These are phyloP conservation scores for Xiphorhynchus elegans DNA, from an alignment of 2,113 vertebrate genomes.

Conservation along the genomic window DNA sequence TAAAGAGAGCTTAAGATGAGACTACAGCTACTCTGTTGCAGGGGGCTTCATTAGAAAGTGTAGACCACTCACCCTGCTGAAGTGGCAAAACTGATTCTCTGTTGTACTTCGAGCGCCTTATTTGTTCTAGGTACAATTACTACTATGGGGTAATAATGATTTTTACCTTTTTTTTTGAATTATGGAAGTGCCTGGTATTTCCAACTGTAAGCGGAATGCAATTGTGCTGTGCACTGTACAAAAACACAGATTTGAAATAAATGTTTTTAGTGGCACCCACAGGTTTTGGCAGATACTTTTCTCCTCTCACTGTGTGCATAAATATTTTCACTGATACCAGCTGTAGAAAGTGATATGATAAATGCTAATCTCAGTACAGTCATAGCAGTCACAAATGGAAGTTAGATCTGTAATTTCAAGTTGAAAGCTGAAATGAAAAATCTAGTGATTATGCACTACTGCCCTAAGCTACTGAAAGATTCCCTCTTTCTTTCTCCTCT, in stretches of 20 bases:
- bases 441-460: slow-evolving; percentile 54
- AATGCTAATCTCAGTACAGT: slow-evolving; percentile 65
- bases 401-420: slow-evolving; percentile 63
- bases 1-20: not conserved
- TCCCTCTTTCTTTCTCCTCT: slow-evolving; percentile 1
- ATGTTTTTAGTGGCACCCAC: slow-evolving; percentile 61
- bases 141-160: not conserved
- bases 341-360: slow-evolving; percentile 63
- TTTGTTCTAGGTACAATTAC: not conserved
- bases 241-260: slow-evolving; percentile 42
- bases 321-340: slow-evolving; percentile 68
- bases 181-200: not conserved
- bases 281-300: slow-evolving; percentile 64
- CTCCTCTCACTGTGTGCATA: slow-evolving; percentile 52
- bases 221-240: slow-evolving; percentile 9
- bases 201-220: not conserved
- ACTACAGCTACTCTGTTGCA: not conserved
- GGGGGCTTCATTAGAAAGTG: not conserved
- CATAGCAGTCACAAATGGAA: slow-evolving; percentile 60
- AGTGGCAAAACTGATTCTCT: not conserved
- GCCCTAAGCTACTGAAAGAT: slow-evolving; percentile 39
- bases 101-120: not conserved
- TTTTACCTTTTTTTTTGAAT: not conserved
- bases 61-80: not conserved
- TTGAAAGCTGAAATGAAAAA: slow-evolving; percentile 59